Conservation (phyloP, 64 coral and sea anemone species). For the Porites australiensis region DNA sequence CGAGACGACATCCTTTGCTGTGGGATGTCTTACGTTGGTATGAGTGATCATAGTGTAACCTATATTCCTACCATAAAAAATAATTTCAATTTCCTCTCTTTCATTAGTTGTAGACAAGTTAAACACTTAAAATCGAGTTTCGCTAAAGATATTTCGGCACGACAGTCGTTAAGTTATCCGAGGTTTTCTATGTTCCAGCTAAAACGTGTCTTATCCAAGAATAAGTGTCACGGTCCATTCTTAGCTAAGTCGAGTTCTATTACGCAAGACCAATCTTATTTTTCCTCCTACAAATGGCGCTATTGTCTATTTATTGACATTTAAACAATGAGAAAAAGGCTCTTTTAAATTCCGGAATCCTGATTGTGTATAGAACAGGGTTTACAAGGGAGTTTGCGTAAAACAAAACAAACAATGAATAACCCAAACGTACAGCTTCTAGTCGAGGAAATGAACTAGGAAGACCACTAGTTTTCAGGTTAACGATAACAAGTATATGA, state of each 20-base stretch:
- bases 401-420: not conserved
- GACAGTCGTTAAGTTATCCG: not conserved
- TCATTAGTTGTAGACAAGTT: not conserved
- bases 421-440: not conserved
- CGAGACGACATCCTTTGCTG: constrained; percentile 10
- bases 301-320: no score
- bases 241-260: no score
- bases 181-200: no score
- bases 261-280: no score
- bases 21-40: not conserved
- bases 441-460: not conserved
- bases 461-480: no score
- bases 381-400: not conserved
- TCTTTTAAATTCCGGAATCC: not conserved
- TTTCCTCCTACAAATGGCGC: no score
- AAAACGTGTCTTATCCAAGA: no score
- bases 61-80: not conserved
- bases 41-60: constrained; percentile 25
- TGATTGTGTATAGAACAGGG: not conserved
- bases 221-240: no score
- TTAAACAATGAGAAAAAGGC: not conserved
- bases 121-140: not conserved
- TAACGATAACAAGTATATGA: not conserved
- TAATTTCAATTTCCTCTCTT: not conserved
- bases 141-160: not conserved